Evolutionary conservation across 2,797 vertebrate species (phyloP), one percentile per base, ranked within the genome.

Genomic region (Garrulus glandarius): DNA sequence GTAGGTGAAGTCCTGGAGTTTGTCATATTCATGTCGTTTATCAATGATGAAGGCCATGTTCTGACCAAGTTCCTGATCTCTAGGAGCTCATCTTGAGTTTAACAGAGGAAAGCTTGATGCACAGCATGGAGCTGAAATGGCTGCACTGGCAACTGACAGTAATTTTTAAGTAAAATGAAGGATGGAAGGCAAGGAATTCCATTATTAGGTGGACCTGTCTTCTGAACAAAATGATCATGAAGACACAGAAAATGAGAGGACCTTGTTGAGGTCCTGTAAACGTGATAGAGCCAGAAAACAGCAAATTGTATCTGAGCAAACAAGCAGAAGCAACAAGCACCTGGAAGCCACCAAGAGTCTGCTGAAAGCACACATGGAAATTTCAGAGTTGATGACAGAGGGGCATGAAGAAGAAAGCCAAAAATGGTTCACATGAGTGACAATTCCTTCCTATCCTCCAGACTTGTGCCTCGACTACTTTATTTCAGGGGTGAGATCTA

Each of bases 21-120:
- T 63, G 21, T 30, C 72, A 41, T 67, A 67, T 19, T 67, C 26
- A 4, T 19, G 30, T 15, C 23, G n/a, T 30, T 18, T 24, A 24
- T 41, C 43, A 49, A 18, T 0, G 0, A 78, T 1, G 2, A 84
- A 74, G 17, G 20, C 41, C 72, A 63, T 1, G 2, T 76, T 92
- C 72, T 84, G 44, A 36, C 9, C 15, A 49, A 50, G 36, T 50
- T 80, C 22, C 50, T 84, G 30, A 60, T 64, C 41, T 83, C 49
- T 47, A 50, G 21, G 39, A 84, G 21, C 57, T 86, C 63, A 67
- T 79, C 61, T 34, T 53, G 63, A 71, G 47, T 44, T 67, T 71
- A 36, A n/a, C 27, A 69, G 60, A 69, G 32, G 50, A 77, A 80
- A 84, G 30, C 5, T 69, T 32, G 5, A 27, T 36, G 71, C 46